Conservation (phyloP, 2,888 invertebrate genomes). For the Netelia inedita region DNA sequence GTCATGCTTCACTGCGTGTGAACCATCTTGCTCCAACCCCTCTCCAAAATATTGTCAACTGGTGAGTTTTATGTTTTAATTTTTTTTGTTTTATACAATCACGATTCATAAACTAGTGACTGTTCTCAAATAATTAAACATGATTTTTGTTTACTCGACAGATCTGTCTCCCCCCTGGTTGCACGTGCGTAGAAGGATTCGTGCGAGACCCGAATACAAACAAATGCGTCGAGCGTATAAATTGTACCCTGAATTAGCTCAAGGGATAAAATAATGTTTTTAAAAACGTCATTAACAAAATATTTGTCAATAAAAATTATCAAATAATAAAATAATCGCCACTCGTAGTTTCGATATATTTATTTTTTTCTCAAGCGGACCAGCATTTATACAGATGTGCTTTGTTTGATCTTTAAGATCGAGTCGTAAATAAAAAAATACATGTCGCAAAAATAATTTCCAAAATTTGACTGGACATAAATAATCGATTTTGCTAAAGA, state of each 20-base stretch:
- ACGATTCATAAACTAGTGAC: not conserved
- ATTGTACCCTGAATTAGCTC: slow-evolving; percentile 8
- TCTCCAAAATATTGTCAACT: not conserved
- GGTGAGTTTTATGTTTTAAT: not conserved
- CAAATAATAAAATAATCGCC: no score
- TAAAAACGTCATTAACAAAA: not conserved
- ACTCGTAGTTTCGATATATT: no score
- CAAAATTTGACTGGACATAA: no score
- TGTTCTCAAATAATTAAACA: not conserved
- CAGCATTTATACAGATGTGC: no score
- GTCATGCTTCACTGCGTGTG: not conserved
- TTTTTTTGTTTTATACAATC: not conserved
- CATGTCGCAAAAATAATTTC: no score
- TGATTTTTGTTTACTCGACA: not conserved
- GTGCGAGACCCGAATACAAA: slow-evolving; percentile 17
- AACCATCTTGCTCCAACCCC: slow-evolving; percentile 8
- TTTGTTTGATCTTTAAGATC: no score
- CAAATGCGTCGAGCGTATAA: not conserved
- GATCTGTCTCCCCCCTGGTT: not conserved
- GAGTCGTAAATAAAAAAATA: no score
- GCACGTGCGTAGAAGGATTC: not conserved
- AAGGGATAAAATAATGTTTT: not conserved
- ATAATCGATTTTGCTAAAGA: no score
- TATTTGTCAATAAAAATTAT: no score
- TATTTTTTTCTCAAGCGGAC: no score